Conservation (phyloP, 2,797 vertebrate species). For the Miichthys miiuy region DNA sequence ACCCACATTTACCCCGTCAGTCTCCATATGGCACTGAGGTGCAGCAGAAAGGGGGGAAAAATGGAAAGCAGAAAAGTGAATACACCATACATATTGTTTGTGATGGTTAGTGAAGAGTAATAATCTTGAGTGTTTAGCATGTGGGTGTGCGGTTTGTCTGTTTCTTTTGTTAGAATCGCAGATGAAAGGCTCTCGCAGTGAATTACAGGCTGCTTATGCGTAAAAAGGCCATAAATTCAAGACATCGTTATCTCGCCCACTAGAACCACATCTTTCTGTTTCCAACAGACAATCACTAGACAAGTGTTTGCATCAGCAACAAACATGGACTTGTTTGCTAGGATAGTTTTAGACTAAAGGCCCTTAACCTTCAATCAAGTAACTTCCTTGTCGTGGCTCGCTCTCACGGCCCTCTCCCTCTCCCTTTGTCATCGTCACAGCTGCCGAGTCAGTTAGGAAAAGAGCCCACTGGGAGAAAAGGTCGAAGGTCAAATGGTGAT, state of each 20-base stretch:
- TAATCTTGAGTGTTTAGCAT: background rate
- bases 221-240: slow-evolving; percentile 40
- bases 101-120: slow-evolving; percentile 2
- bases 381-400: slow-evolving; percentile 49
- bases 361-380: slow-evolving; percentile 61
- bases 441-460: slow-evolving; percentile 89
- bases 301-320: slow-evolving; percentile 24
- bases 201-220: slow-evolving; percentile 40
- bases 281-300: slow-evolving; percentile 1
- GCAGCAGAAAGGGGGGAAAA: background rate
- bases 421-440: slow-evolving; percentile 83
- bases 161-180: slow-evolving; percentile 3
- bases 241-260: slow-evolving; percentile 37
- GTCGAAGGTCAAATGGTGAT: slow-evolving; percentile 95
- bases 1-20: slow-evolving; percentile 18
- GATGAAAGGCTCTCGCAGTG: slow-evolving; percentile 6
- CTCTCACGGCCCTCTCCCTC: slow-evolving; percentile 67
- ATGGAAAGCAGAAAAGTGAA: slow-evolving; percentile 21
- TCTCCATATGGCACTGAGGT: slow-evolving; percentile 50
- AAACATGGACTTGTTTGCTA: slow-evolving; percentile 48
- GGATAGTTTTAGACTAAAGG: slow-evolving; percentile 40
- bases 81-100: background rate
- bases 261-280: slow-evolving; percentile 18
- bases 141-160: background rate
- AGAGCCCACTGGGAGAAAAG: slow-evolving; percentile 92